Base-by-base conservation (phyloP, 1,140 invertebrate genomes). In the Agraylea sexmaculata region DNA sequence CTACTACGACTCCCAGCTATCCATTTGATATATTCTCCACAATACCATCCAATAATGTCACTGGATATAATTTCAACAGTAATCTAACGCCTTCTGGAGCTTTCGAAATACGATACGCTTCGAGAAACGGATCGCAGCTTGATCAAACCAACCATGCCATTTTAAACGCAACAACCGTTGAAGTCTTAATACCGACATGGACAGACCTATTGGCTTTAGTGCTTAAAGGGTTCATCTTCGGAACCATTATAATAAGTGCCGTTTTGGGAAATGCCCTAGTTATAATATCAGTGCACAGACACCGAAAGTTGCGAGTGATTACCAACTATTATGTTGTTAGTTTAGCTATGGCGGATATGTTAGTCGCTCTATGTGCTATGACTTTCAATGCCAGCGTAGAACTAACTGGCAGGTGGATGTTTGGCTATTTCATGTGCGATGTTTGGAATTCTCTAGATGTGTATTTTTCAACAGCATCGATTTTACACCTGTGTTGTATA, bases 241-340 rank as follows among this genome's bases (percentile, higher is more conserved):
- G 73, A 30, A 73, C 73, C 41, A 89, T 94, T 55, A 92, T 94
- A 51, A 66, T 86, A 22, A 78, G 81, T 34, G 88, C 89, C 0
- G 74, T 93, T 4, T 68, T 92, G 18, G 89, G 89, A 19, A 94
- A 90, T 66, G 77, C 83, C 1, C 63, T 89, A 37, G 85, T 89
- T 46, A 87, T 87, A 50, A 78, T 85, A 36, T 82, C 78, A 53
- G 77, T 84, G 25, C 73, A 80, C 39, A 65, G 75, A 6, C 79
- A 83, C 43, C 64, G 76, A 22, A 78, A 79, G 47, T 68, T 88
- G 31, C 70, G 87, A 2, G 81, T 89, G 37, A 85, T 90, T 45
- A 95, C 90, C 22, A 96, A 95, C 65, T 90, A 89, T 55, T 95
- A 94, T 65, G 88, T 96, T 36, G 89, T 94, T 18, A 91, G 87